A percentile compares a stretch with the other conserved stretches of the same genome.
Conservation (phyloP, 2,797 vertebrate genomes). For the Pogoniulus pusillus region DNA sequence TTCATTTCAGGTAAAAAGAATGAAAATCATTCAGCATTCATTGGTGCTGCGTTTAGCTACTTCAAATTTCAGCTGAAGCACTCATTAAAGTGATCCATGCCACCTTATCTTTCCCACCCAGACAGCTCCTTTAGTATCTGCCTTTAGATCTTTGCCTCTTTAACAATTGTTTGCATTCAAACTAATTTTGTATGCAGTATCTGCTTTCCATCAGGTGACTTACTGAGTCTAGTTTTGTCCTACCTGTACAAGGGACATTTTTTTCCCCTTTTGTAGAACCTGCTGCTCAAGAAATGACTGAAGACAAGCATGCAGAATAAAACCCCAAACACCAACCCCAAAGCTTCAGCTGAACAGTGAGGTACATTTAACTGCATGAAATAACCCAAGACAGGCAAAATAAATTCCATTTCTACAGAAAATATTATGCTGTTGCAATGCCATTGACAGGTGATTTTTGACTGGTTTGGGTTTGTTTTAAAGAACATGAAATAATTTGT, state of each 20-base stretch:
- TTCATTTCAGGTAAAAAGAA: constrained; percentile 24
- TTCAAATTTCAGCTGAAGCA: background rate
- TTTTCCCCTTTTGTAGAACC: background rate
- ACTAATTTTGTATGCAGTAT: constrained; percentile 13
- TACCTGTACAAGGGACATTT: background rate
- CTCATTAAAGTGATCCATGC: constrained; percentile 39
- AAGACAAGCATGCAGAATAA: background rate
- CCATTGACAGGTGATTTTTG: background rate
- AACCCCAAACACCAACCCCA: background rate
- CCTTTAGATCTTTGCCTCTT: constrained; percentile 38
- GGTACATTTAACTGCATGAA: background rate
- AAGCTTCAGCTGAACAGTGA: background rate
- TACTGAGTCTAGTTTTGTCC: background rate
- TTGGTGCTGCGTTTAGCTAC: constrained; percentile 1
- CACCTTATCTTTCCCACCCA: constrained; percentile 25
- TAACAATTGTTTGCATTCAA: constrained; percentile 1
- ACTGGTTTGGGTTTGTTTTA: background rate
- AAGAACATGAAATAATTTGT: background rate
- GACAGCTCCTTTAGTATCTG: constrained; percentile 18
- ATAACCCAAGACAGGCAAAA: background rate
- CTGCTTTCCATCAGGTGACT: background rate
- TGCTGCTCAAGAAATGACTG: background rate
- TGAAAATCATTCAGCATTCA: constrained; percentile 23
- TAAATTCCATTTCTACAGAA: background rate
- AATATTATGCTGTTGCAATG: background rate